phyloP scores from a whole-genome alignment of 2,113 vertebrate species.

The Pseudois nayaur region DNA sequence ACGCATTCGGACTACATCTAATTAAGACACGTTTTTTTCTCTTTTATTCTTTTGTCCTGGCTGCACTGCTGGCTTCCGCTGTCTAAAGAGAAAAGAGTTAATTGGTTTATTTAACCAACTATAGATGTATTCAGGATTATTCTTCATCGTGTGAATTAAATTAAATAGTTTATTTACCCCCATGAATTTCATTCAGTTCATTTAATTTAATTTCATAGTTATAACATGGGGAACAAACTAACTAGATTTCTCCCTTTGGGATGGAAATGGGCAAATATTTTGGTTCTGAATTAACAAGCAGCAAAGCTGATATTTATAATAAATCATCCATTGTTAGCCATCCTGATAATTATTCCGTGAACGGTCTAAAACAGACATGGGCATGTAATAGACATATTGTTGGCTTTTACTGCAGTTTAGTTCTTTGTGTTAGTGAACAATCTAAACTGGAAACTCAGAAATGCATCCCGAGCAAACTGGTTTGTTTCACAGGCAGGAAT shows the following conservation, averaged over 20 bases:
- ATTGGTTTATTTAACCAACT: slow-evolving; percentile 81
- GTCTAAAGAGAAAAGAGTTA: slow-evolving; percentile 78
- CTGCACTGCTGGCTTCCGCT: slow-evolving; percentile 58
- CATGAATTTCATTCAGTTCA: slow-evolving; percentile 71
- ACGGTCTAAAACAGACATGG: slow-evolving; percentile 69
- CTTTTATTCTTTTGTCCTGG: neutral
- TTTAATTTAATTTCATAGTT: slow-evolving; percentile 76
- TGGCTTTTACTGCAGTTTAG: slow-evolving; percentile 16
- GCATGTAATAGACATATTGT: slow-evolving; percentile 39
- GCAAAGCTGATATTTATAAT: slow-evolving; percentile 77
- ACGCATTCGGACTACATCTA: slow-evolving; percentile 30
- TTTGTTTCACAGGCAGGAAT: neutral
- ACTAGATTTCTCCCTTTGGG: slow-evolving; percentile 70
- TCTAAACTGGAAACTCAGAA: neutral
- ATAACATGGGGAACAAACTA: slow-evolving; percentile 71
- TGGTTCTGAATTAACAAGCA: slow-evolving; percentile 75
- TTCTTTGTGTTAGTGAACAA: slow-evolving; percentile 39
- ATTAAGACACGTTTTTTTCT: slow-evolving; percentile 67
- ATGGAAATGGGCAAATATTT: slow-evolving; percentile 76
- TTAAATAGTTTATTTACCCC: slow-evolving; percentile 76
- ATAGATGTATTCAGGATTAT: slow-evolving; percentile 71
- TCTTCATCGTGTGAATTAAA: slow-evolving; percentile 68
- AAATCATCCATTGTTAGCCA: slow-evolving; percentile 74
- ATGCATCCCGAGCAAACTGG: neutral
- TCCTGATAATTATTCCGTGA: slow-evolving; percentile 71